Evolutionary conservation across 2,113 vertebrate species (phyloP).

Genomic region (Clarias gariepinus): DNA sequence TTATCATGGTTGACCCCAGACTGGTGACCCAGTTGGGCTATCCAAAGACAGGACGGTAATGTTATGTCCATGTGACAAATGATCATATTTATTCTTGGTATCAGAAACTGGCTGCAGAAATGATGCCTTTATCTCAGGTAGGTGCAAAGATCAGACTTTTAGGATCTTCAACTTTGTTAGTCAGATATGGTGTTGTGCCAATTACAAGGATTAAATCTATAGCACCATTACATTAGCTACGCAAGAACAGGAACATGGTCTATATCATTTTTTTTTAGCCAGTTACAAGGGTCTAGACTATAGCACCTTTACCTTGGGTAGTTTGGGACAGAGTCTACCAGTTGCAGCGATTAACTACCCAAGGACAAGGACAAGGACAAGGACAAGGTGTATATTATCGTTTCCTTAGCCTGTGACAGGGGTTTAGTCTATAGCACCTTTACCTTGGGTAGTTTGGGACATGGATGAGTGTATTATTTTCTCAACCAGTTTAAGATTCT

Average conservation of each 20-base stretch:
- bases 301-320: neutral
- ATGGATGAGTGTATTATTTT: neutral
- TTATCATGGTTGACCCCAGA: neutral
- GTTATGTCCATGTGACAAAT: neutral
- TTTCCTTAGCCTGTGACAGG: neutral
- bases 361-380: no score
- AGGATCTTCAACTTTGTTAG: neutral
- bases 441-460: neutral
- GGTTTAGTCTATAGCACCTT: neutral
- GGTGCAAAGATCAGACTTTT: neutral
- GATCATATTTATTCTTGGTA: neutral
- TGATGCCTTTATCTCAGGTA: neutral
- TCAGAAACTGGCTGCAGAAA: neutral
- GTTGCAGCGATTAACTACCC: neutral
- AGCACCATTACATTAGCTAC: neutral
- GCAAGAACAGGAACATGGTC: neutral
- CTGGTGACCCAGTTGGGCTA: neutral
- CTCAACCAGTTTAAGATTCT: neutral
- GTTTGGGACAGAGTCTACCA: no score
- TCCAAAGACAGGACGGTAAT: neutral
- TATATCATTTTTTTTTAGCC: no score
- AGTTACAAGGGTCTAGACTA: neutral
- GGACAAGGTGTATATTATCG: no score
- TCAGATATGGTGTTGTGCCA: neutral
- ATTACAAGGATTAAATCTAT: neutral